Evolutionary conservation across 2,113 vertebrate genomes (phyloP).

Genomic region (Hydropotes inermis): DNA sequence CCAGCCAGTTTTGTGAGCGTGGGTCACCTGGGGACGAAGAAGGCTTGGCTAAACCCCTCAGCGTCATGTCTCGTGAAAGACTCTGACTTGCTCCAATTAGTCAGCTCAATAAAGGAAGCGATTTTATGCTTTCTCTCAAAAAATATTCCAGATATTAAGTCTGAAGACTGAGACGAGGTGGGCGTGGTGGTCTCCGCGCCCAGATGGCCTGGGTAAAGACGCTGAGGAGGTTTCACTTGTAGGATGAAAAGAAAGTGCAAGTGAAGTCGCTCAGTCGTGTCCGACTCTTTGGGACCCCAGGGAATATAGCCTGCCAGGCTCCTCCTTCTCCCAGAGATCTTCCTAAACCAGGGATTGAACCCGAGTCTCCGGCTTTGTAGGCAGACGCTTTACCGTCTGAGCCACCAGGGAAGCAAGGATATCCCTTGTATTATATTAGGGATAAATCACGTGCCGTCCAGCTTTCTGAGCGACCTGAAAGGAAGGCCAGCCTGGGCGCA

Average conservation of each 20-base stretch:
- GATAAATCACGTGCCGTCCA: rapidly evolving
- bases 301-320: too few species aligned
- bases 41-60: rapidly evolving
- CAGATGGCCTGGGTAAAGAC: rapidly evolving
- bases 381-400: too few species aligned
- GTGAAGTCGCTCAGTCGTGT: too few species aligned
- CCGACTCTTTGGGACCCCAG: too few species aligned
- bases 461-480: too few species aligned
- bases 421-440: rapidly evolving
- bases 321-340: too few species aligned
- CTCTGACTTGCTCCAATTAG: not conserved
- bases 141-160: not conserved
- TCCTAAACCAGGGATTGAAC: too few species aligned
- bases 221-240: rapidly evolving
- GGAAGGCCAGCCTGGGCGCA: rapidly evolving
- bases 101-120: not conserved
- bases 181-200: rapidly evolving
- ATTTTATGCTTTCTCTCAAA: not conserved
- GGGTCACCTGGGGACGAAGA: not conserved
- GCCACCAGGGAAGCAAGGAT: too few species aligned
- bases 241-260: not conserved
- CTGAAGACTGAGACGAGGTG: rapidly evolving
- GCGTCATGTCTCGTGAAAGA: rapidly evolving
- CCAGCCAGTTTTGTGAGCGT: rapidly evolving
- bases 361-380: too few species aligned